Percentiles rank a stretch among this genome's conserved stretches.
These are phyloP conservation scores for Stichopus horrens DNA, from an alignment of 53 echinoderm and acorn worm genomes.

Conservation along the genomic window DNA sequence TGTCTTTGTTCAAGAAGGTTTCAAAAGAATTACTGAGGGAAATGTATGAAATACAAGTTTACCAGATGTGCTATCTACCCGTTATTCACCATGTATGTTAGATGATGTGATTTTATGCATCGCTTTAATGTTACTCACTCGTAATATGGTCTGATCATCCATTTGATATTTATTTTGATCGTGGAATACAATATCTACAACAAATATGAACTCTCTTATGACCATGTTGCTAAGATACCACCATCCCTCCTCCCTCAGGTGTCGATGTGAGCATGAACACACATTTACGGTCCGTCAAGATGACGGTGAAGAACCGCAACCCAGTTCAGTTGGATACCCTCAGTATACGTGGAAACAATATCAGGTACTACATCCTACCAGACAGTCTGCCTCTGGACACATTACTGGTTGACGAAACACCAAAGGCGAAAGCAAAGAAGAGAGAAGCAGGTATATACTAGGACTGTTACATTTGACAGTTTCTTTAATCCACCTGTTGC, in stretches of 20 bases:
- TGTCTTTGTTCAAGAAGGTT: too few species aligned
- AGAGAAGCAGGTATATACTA: constrained; percentile 82
- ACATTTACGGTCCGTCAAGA: constrained; percentile 90
- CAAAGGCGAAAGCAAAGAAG: constrained; percentile 85
- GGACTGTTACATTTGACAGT: too few species aligned
- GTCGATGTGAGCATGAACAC: constrained; percentile 99
- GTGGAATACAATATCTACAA: too few species aligned
- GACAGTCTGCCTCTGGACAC: constrained; percentile 96
- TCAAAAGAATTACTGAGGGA: too few species aligned
- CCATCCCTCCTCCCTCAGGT: constrained; percentile 49
- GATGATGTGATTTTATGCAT: too few species aligned
- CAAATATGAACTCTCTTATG: not conserved
- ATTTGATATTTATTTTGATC: too few species aligned
- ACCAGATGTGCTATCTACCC: too few species aligned
- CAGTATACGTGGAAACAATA: constrained; percentile 97
- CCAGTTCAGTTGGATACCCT: constrained; percentile 84
- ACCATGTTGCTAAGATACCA: not conserved
- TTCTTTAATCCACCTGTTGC: too few species aligned
- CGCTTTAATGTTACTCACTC: too few species aligned
- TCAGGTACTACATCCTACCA: constrained; percentile 94
- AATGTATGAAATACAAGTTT: too few species aligned
- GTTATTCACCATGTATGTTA: too few species aligned
- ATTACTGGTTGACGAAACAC: constrained; percentile 95
- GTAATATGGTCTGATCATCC: too few species aligned
- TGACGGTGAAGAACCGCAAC: constrained; percentile 94